phyloP scores from a whole-genome alignment of 2,888 invertebrate species.

The Eretmocerus hayati region DNA sequence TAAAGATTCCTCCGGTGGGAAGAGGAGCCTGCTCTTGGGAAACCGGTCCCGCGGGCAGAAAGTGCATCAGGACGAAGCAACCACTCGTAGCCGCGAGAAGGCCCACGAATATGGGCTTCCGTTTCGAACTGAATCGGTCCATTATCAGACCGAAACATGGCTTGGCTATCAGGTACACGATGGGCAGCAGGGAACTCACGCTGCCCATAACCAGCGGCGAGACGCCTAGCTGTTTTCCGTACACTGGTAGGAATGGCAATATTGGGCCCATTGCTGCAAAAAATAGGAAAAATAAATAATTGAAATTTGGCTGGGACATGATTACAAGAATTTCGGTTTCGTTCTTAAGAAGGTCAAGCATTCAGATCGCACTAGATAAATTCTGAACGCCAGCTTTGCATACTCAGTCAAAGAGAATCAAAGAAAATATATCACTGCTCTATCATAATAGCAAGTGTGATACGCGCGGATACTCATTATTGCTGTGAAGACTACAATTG shows the following conservation, averaged over 20 bases:
- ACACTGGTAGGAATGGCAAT: constrained; percentile 70
- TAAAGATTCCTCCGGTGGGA: constrained; percentile 13
- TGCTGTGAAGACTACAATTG: too few species aligned
- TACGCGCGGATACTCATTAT: too few species aligned
- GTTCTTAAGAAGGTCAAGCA: too few species aligned
- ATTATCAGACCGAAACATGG: constrained; percentile 69
- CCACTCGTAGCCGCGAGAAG: constrained; percentile 60
- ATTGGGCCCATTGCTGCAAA: constrained; percentile 70
- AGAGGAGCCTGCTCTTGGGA: too few species aligned
- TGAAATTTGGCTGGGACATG: too few species aligned
- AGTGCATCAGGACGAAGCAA: constrained; percentile 64
- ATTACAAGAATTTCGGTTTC: too few species aligned
- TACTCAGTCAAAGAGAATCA: too few species aligned
- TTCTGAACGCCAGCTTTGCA: too few species aligned
- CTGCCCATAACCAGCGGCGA: constrained; percentile 70
- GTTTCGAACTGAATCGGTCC: constrained; percentile 62
- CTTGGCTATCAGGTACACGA: constrained; percentile 71
- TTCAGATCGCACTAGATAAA: too few species aligned
- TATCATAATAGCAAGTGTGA: too few species aligned
- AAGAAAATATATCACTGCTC: too few species aligned
- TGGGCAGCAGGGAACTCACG: constrained; percentile 66
- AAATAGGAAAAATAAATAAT: too few species aligned
- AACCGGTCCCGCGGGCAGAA: constrained; percentile 50
- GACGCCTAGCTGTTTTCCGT: constrained; percentile 70
- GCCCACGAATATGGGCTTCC: constrained; percentile 66